Evolutionary conservation across 2,113 vertebrate species (phyloP), one percentile per base, ranked within the genome.

Genomic region (Vidua chalybeata): DNA sequence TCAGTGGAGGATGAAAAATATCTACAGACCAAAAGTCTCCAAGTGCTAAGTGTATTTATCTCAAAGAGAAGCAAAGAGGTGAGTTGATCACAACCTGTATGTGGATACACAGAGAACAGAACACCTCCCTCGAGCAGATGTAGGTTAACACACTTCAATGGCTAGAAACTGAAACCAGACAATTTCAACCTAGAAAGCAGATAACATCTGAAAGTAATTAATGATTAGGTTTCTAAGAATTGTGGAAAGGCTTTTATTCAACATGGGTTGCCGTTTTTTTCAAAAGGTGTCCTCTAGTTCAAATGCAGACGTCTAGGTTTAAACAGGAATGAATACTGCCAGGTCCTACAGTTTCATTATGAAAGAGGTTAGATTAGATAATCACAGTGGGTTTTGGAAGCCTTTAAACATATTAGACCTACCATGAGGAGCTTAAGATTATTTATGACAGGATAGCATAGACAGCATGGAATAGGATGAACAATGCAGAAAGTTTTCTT

Each of bases 1-100:
- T 84, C 86, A 92, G 79, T 78, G 80, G 84, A 92, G 76, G 86
- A 95, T 96, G 72, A 97, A 96, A 97, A 92, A 96, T 75, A 87
- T 27, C 48, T 74, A 63, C 80, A 93, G 91, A 97, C 84, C 79
- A 93, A 93, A 97, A 94, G 91, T 67, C 93, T 89, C 93, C 89
- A 93, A 89, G 83, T 0, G 66, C 24, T 84, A 84, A 87, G 61
- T 49, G 62, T 91, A 93, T 94, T 87, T 96, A 78, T 91, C 84
- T 94, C 85, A 96, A 94, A 95, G 84, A 94, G 73, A 67, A 74
- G 87, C 62, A 91, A 87, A 91, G 87, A 78, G 52, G 77, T 59
- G 80, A 86, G 76, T 92, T 95, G 93, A 95, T 94, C 95, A 93
- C 80, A 92, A 92, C 33, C 82, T 62, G 59, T 49, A 68, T 15